Conservation (phyloP, 2,113 vertebrate genomes). For the Clinocottus analis region DNA sequence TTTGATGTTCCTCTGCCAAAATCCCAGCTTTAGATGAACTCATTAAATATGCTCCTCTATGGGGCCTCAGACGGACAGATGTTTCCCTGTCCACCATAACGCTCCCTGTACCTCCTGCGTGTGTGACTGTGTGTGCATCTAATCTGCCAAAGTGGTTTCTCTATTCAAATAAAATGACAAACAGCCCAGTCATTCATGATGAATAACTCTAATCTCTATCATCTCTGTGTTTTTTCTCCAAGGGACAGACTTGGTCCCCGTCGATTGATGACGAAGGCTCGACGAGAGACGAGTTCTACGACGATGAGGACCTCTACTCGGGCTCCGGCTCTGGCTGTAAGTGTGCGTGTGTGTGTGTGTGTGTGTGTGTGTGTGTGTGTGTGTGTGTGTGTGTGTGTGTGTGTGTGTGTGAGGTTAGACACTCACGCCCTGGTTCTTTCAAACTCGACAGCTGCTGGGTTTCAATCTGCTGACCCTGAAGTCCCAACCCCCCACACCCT, state of each 20-base stretch:
- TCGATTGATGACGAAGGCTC: slow-evolving; percentile 80
- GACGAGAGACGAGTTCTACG: slow-evolving; percentile 77
- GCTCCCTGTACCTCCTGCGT: slow-evolving; percentile 37
- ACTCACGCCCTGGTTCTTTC: slow-evolving; percentile 62
- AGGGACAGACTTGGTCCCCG: slow-evolving; percentile 75
- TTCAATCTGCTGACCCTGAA: slow-evolving; percentile 76
- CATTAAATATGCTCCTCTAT: slow-evolving; percentile 66
- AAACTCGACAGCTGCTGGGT: slow-evolving; percentile 74
- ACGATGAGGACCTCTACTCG: slow-evolving; percentile 85
- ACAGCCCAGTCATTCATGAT: slow-evolving; percentile 43
- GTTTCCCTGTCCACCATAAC: slow-evolving; percentile 56
- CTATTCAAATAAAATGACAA: slow-evolving; percentile 64
- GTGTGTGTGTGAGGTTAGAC: slow-evolving; percentile 41
- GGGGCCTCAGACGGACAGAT: slow-evolving; percentile 69
- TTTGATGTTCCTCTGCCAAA: slow-evolving; percentile 68
- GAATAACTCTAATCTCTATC: slow-evolving; percentile 55
- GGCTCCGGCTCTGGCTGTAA: slow-evolving; percentile 87
- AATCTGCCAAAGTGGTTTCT: slow-evolving; percentile 73
- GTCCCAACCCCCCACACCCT: slow-evolving; percentile 25
- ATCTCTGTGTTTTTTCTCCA: slow-evolving; percentile 45
- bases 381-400: slow-evolving; percentile 37
- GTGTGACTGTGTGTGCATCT: slow-evolving; percentile 51
- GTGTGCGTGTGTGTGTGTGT: slow-evolving; percentile 65
- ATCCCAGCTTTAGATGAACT: slow-evolving; percentile 66
- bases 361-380: slow-evolving; percentile 30